Evolutionary conservation across 2,113 vertebrate genomes (phyloP), one percentile per base, ranked within the genome.

Genomic region (Centrocercus urophasianus): DNA sequence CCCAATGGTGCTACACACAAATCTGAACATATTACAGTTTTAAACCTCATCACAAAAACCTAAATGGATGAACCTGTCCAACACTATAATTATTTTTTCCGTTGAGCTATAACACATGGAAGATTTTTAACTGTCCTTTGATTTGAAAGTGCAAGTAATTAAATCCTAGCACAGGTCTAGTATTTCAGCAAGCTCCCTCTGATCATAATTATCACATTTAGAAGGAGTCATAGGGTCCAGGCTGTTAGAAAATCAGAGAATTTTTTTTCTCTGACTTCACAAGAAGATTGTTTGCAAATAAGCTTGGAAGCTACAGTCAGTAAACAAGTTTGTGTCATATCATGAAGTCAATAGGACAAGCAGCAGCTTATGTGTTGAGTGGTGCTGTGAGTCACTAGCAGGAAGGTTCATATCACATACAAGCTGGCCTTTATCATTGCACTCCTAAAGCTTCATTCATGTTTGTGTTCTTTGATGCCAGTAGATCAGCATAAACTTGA

Each of bases 71-170:
- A 64, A 60, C 8, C 1, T 11, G 40, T 38, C 17, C 28, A 32
- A 43, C 24, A 34, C 17, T n/a, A 45, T 3, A 67, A 60, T 16
- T 59, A 3, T 24, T 66, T 52, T 60, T 42, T 38, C 27, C 43
- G 8, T 27, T 36, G 21, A 66, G n/a, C 48, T 66, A 47, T 71
- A 76, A 18, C 27, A 64, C 54, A 64, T 2, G 11, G 48, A 76
- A 42, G 42, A 28, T 83, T 90, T 93, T 81, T 15, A 77, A 61
- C 38, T 28, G 30, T 34, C 50, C 45, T 93, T 91, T 93, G 69
- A 80, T 94, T 90, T 95, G 83, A 87, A 78, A 67, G 54, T 64
- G 59, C 34, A 77, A 42, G 60, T 59, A 95, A 83, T 87, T 93
- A 84, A 86, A 63, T 83, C 30, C 61, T 57, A 75, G 59, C 20